Conservation (phyloP, 1,140 invertebrate species). For the Vanessa atalanta region DNA sequence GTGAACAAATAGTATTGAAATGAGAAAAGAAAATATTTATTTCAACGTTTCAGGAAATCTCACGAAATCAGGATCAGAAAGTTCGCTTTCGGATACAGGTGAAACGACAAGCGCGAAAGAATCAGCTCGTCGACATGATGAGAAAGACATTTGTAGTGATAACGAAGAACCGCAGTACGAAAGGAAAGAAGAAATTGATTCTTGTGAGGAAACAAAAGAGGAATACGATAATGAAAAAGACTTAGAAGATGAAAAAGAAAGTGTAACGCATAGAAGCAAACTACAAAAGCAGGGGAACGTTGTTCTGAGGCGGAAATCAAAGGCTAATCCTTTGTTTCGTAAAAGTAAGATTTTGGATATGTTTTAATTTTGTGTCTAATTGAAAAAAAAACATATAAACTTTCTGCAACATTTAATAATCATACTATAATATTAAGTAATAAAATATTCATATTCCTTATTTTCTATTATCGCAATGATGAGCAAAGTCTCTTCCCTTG, state of each 20-base stretch:
- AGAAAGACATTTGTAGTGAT: constrained; percentile 86
- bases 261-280: constrained; percentile 57
- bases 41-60: constrained; percentile 62
- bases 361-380: not conserved
- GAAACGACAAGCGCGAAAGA: constrained; percentile 85
- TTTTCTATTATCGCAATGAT: too few relatives aligned
- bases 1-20: too few relatives aligned
- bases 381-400: not conserved
- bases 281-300: constrained; percentile 81
- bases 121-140: constrained; percentile 85
- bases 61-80: constrained; percentile 91
- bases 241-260: constrained; percentile 51
- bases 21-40: too few relatives aligned
- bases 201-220: constrained; percentile 62
- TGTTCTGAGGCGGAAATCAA: constrained; percentile 83
- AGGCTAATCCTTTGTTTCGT: constrained; percentile 84
- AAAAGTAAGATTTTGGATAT: constrained; percentile 82
- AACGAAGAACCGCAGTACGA: constrained; percentile 70
- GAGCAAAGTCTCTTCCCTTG: too few relatives aligned
- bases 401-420: not conserved
- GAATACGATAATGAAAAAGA: constrained; percentile 67
- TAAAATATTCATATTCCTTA: too few relatives aligned
- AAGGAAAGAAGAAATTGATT: constrained; percentile 49
- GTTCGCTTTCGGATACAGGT: constrained; percentile 89
- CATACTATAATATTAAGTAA: too few relatives aligned